Evolutionary conservation across 30 jellyfish, hydroid and myxozoan species (phyloP), one percentile per base, ranked within the genome.

Genomic region (Hydra vulgaris): DNA sequence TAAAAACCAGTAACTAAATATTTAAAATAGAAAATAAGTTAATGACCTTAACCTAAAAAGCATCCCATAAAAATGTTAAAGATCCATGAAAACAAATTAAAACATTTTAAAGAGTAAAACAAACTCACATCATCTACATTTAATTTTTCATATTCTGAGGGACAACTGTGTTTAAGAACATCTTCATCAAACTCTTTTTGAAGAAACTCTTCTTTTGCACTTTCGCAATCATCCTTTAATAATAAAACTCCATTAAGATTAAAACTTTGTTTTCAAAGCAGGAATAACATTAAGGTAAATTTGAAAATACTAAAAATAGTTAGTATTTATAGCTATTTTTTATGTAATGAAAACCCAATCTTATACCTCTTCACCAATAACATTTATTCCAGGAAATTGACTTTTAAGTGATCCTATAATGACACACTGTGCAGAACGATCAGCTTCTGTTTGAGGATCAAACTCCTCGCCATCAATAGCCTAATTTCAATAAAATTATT

Each of bases 401-500:
- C 71, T 85, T 69, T 85, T 40, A 70, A 94, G 76, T 1, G 99
- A 88, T 16, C 96, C 96, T 71, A 88, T 83, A 54, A 94, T 94
- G 40, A 88, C 80, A 55, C 88, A 81, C 70, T 94, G 99, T 1
- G 99, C 95, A 16, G 96, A 83, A 27, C 99, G 91, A 74, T 94
- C 99, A 17, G 99, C 99, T 40, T 87, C 99, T 21, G 99, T 94
- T 76, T 94, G 99, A 0, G 99, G 99, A 55, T 94, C 99, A 88
- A 84, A 88, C 72, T 82, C 74, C 52, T 88, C 90, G 52, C 81
- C 81, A 22, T 79, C 85, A 53, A 79, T 73, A 27, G 76, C 87
- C 79, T 71, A 71, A 85, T 74, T 27, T 19, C 21, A 23, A 21
- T 18, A 17, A 85, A 40, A 5, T 40, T n/a, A n/a, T n/a, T n/a